phyloP scores from a whole-genome alignment of 2,113 vertebrate genomes.

The Hydrolagus affinis region DNA sequence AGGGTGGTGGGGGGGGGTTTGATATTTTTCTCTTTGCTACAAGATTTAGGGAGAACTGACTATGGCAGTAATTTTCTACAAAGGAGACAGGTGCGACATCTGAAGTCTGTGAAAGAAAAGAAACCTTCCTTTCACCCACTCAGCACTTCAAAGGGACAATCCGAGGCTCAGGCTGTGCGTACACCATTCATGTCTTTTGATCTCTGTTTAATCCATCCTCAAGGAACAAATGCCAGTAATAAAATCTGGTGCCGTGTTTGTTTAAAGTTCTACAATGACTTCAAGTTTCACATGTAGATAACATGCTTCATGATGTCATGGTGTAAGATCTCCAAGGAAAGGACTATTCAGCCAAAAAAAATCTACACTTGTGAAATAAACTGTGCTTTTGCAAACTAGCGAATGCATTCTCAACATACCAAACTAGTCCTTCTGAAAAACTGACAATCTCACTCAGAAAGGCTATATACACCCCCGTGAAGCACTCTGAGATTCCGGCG shows the following conservation, averaged over 20 bases:
- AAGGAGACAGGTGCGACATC: not conserved
- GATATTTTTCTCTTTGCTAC: not conserved
- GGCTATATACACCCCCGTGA: no score
- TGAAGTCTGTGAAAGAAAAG: constrained; percentile 19
- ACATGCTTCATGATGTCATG: not conserved
- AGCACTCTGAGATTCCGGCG: no score
- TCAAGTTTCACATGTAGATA: not conserved
- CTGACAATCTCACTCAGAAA: no score
- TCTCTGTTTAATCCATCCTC: constrained; percentile 27
- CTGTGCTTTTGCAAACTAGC: no score
- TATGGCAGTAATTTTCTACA: not conserved
- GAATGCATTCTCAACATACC: no score
- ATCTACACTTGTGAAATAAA: not conserved
- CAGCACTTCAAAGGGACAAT: constrained; percentile 10
- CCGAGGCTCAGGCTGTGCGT: constrained; percentile 11
- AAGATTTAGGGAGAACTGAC: not conserved
- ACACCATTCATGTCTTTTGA: constrained; percentile 7
- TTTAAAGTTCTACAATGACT: constrained; percentile 11
- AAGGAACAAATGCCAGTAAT: constrained; percentile 4
- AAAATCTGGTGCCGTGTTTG: not conserved
- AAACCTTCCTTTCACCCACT: constrained; percentile 24
- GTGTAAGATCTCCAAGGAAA: not conserved
- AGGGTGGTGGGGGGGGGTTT: no score
- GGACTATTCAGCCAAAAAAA: not conserved
- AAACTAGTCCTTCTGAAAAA: no score